Evolutionary conservation across 2,888 invertebrate species (phyloP), one percentile per base, ranked within the genome.

Genomic region (Drosophila stalkeri): DNA sequence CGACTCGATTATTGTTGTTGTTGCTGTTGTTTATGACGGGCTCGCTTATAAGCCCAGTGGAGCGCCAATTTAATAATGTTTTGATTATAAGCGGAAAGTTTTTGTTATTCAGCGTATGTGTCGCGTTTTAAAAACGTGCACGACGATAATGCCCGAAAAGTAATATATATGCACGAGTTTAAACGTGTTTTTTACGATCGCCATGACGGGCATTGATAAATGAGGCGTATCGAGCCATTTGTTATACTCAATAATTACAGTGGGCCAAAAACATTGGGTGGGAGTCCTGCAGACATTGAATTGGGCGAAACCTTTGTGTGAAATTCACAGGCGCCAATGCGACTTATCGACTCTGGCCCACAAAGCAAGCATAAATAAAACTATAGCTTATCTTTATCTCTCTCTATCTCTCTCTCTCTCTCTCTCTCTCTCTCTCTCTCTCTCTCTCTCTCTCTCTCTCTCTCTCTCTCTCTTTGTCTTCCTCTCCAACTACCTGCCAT

Each of bases 81-180:
- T 70, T 75, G 81, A 75, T 72, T 84, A 72, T 37, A 80, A 86
- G 75, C 82, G 85, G 85, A 89, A 85, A 85, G 75, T 85, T 89
- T 86, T 81, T 80, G 72, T 71, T 77, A 75, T 75, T 77, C 64
- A 47, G 18, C 47, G 16, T n/a, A 57, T 66, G 57, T 60, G 66
- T 86, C 84, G 79, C 87, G 84, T 86, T 81, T 84, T 35, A n/a
- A 60, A 85, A 85, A 83, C 84, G 84, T 89, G 89, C 67, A 35
- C 47, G 31, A 18, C 67, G 74, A 80, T 80, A 78, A 76, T 59
- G 39, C 54, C 51, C 57, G 46, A 61, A 68, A 35, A 51, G 33
- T 51, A 33, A 18, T 23, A 54, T 46, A 60, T 39, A 39, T 18
- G 49, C 35, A 57, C 54, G 51, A 20, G 64, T 59, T 67, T 56